These are phyloP conservation scores for Aegotheles bennettii DNA, from an alignment of 2,113 vertebrate genomes.

Conservation along the genomic window DNA sequence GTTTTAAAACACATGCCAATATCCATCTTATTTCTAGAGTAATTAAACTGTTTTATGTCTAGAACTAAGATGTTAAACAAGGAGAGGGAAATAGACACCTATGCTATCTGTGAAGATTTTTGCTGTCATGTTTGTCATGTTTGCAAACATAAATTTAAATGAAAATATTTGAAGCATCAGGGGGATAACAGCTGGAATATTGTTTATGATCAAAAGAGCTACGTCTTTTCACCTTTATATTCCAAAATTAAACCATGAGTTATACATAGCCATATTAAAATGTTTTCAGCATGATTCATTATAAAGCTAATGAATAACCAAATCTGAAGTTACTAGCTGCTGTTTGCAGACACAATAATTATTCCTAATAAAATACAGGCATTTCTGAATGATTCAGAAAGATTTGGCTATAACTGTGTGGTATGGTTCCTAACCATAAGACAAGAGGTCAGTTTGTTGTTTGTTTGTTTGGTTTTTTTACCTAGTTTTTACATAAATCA, in stretches of 20 bases:
- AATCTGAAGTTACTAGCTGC: background rate
- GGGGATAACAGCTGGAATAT: background rate
- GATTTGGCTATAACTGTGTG: background rate
- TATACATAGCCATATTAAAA: background rate
- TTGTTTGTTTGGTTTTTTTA: background rate
- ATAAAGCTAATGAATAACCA: background rate
- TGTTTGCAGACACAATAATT: background rate
- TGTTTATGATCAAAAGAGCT: background rate
- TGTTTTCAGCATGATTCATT: background rate
- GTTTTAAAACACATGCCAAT: background rate
- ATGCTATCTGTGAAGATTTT: background rate
- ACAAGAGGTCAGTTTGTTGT: background rate
- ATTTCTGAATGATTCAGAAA: background rate
- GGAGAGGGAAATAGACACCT: background rate
- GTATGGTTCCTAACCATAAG: background rate
- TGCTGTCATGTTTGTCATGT: no score
- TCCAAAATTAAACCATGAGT: background rate
- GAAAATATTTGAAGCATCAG: background rate
- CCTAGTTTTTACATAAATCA: background rate
- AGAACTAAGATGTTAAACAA: background rate
- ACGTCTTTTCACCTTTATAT: background rate
- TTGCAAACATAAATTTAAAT: background rate
- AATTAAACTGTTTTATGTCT: background rate
- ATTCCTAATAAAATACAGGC: background rate
- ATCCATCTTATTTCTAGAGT: background rate